Evolutionary conservation across 2,113 vertebrate species (phyloP).

Genomic region (Hippocampus zosterae): DNA sequence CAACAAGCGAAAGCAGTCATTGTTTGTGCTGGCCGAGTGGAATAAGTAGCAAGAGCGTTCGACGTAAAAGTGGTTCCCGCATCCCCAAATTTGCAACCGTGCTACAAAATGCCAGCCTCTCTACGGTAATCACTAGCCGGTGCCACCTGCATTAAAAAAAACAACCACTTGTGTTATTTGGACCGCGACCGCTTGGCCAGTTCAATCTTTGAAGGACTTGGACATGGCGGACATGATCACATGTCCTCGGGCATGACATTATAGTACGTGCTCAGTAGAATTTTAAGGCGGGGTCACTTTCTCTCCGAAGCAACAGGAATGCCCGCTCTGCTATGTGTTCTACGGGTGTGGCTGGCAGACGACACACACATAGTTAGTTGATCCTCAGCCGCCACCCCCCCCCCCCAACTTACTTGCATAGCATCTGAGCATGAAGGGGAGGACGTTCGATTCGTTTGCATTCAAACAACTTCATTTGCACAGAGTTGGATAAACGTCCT

Average conservation of each 20-base stretch:
- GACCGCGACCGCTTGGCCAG: background rate
- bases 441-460: background rate
- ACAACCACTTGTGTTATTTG: too few species aligned
- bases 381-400: background rate
- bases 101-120: too few species aligned
- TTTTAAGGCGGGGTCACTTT: conserved; percentile 6
- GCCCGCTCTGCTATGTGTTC: conserved; percentile 27
- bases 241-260: too few species aligned
- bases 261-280: background rate
- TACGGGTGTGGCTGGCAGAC: conserved; percentile 45
- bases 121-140: too few species aligned
- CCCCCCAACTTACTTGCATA: background rate
- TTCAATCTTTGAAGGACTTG: background rate
- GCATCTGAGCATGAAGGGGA: too few species aligned
- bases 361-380: conserved; percentile 2
- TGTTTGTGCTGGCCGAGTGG: too few species aligned
- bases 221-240: background rate
- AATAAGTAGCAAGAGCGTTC: too few species aligned
- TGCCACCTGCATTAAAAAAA: too few species aligned
- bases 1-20: too few species aligned
- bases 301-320: background rate
- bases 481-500: background rate
- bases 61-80: too few species aligned
- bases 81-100: too few species aligned
- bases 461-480: background rate